Evolutionary conservation across 92 coral and sea anemone species (phyloP), one percentile per base, ranked within the genome.

Genomic region (Phenganax marumi): DNA sequence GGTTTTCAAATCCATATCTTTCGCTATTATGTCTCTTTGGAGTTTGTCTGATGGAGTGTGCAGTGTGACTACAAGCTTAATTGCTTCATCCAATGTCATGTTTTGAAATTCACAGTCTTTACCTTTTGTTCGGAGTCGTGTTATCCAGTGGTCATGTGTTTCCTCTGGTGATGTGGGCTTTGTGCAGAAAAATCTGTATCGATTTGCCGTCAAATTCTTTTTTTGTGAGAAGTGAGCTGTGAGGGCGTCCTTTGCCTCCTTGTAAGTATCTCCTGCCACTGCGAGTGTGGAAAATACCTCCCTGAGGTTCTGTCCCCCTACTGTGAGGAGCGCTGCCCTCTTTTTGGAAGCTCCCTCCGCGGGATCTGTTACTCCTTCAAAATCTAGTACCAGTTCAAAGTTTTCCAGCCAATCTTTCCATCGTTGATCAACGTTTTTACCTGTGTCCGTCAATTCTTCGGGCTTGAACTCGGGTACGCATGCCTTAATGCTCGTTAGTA

Each of bases 161-260:
- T 70, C 75, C 51, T 70, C 75, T 16, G 75, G 75, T 22, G 75
- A 70, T 70, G 50, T 70, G 12, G 75, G 75, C 53, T 22, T 70
- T 33, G 75, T 70, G 33, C 75, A 70, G 75, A 70, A 70, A 19
- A 70, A 70, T 33, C 75, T 51, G 33, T 70, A 70, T 33, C 75
- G 48, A 13, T 70, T 49, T 11, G 75, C 75, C 16, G 51, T 70
- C 75, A 70, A 19, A 19, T 70, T 70, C 22, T 70, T 70, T 49
- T 70, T 70, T 39, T 14, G 63, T 14, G 63, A 56, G 21, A 56
- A 56, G 21, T 56, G 21, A 14, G 63, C 63, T 2, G 63, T 56
- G n/a, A 56, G 63, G 17, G 63, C 63, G 21, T 56, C 63, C 63
- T 56, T 56, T 14, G 63, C 63, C n/a, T 56, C 22, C 63, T 56